These are phyloP conservation scores for Cyclopterus lumpus DNA, from an alignment of 2,797 vertebrate species.

Conservation along the genomic window DNA sequence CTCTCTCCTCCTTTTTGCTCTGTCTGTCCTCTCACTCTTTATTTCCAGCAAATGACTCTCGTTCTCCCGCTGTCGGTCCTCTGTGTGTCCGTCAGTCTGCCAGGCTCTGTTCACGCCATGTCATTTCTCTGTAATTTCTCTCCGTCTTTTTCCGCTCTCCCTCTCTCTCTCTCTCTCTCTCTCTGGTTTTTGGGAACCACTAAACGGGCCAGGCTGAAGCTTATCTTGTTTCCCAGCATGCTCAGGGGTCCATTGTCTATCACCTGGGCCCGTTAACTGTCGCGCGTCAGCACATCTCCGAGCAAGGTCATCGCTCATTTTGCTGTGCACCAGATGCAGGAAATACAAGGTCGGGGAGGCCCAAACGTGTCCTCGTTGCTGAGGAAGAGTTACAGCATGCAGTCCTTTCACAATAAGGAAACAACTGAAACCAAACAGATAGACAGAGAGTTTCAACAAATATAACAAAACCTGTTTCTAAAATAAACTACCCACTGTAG, in stretches of 20 bases:
- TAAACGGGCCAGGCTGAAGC: slow-evolving; percentile 42
- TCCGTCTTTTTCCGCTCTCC: slow-evolving; percentile 1
- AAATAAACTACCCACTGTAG: no score
- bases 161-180: slow-evolving; percentile 15
- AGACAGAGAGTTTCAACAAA: no score
- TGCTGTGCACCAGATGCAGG: slow-evolving; percentile 2
- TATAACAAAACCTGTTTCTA: no score
- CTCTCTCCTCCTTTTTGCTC: slow-evolving; percentile 39
- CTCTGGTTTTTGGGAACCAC: slow-evolving; percentile 39
- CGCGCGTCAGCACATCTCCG: slow-evolving; percentile 55
- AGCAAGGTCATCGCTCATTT: slow-evolving; percentile 39
- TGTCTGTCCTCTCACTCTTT: slow-evolving; percentile 63
- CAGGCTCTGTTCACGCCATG: slow-evolving; percentile 24
- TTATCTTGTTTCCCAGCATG: slow-evolving; percentile 75
- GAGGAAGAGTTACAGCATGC: no score
- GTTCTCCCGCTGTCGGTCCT: slow-evolving; percentile 16
- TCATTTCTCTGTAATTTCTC: slow-evolving; percentile 30
- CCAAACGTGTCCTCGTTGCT: neutral
- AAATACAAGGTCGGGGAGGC: neutral
- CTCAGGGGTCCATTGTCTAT: slow-evolving; percentile 68
- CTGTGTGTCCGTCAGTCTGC: slow-evolving; percentile 20
- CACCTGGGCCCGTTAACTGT: slow-evolving; percentile 50
- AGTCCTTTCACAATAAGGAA: no score
- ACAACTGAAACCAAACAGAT: no score
- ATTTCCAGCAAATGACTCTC: slow-evolving; percentile 64